Evolutionary conservation across 2,797 vertebrate genomes (phyloP).

Genomic region (Mus spretus): DNA sequence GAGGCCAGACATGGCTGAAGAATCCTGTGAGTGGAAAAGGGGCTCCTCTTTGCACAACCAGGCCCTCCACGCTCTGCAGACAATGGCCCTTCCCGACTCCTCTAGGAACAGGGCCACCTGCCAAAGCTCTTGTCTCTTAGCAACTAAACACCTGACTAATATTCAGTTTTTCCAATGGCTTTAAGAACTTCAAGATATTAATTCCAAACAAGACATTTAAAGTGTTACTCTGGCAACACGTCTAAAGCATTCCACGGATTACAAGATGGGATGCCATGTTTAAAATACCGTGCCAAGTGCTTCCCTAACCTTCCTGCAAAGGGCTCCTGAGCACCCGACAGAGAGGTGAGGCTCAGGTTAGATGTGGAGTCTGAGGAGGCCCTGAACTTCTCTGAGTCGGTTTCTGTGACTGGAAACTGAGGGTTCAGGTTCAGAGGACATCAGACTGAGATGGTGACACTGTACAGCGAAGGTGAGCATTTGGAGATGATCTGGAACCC

Average conservation of each 20-base stretch:
- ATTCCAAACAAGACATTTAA: constrained; percentile 78
- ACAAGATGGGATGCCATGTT: constrained; percentile 6
- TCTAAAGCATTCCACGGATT: neutral
- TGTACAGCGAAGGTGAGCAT: rapidly evolving
- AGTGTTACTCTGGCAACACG: constrained; percentile 76
- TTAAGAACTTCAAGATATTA: constrained; percentile 72
- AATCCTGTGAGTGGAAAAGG: neutral
- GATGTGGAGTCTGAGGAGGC: rapidly evolving
- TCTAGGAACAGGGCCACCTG: neutral
- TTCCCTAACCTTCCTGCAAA: neutral
- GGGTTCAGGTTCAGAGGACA: too few species aligned
- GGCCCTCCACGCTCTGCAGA: neutral
- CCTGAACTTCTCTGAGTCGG: neutral
- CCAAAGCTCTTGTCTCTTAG: constrained; percentile 71
- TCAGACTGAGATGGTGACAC: rapidly evolving
- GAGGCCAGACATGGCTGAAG: neutral
- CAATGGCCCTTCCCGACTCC: neutral
- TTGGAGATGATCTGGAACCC: rapidly evolving
- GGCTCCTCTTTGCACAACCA: neutral
- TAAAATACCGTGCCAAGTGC: neutral
- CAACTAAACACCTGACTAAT: constrained; percentile 83
- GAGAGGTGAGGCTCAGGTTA: neutral
- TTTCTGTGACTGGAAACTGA: neutral
- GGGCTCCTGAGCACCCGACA: rapidly evolving
- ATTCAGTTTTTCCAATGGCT: constrained; percentile 62